Evolutionary conservation across 2,797 vertebrate genomes (phyloP), one percentile per base, ranked within the genome.

Genomic region (Semaprochilodus insignis): DNA sequence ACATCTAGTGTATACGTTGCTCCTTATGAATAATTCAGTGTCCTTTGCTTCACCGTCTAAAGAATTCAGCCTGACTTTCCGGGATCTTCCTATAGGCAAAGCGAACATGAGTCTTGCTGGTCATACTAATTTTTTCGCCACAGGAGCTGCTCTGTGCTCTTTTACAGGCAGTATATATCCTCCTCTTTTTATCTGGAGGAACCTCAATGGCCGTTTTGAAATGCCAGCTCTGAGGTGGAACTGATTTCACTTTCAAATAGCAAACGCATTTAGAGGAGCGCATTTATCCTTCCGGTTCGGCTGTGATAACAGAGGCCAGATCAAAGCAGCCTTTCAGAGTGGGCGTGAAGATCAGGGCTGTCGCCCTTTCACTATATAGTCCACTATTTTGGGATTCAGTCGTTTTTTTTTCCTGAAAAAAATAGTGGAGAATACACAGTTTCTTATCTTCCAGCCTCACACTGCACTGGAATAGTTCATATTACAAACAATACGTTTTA

Each of bases 191-290:
- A 52, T 66, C 70, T 34, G 59, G 21, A 23, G n/a, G 34, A 72
- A 60, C 65, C 31, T 81, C 75, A 78, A 71, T 27, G 23, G 31
- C 54, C 59, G 52, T 72, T 55, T 31, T 65, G 31, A 69, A 85
- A 67, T 25, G 40, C 44, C 21, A 69, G 60, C 77, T 63, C 73
- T 66, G 72, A 23, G 65, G 52, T 66, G 31, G 81, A 52, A 23
- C 85, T 83, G 74, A 88, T 88, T 88, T 86, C 78, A 80, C 83
- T 85, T 88, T 85, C 71, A 89, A 85, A 89, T 89, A 59, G 70
- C 83, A 84, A 83, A 82, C 16, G 44, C 21, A n/a, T 69, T n/a
- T 23, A 80, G 76, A 81, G 70, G 77, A 84, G 79, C 31, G 27
- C 54, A 73, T 76, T 81, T 77, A 73, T 72, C 77, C 77, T 78